These are phyloP conservation scores for Meloidogyne exigua DNA, from an alignment of 1,140 invertebrate species.

Conservation along the genomic window DNA sequence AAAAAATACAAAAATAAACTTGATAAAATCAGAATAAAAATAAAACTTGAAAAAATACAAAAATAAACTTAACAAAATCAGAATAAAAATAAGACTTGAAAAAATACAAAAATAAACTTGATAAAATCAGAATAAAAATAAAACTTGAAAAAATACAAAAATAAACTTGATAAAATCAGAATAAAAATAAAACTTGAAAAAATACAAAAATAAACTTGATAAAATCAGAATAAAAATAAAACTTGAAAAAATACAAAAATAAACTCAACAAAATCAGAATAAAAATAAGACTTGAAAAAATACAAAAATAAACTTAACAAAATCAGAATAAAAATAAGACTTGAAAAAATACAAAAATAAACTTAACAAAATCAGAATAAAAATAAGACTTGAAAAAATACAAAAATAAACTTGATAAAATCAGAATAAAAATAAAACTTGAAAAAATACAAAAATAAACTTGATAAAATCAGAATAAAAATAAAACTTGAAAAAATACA, in stretches of 20 bases:
- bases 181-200: not conserved
- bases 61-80: too few species aligned
- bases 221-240: too few species aligned
- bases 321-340: too few species aligned
- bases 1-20: not conserved
- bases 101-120: not conserved
- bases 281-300: not conserved
- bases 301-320: not conserved
- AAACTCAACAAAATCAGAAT: not conserved
- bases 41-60: not conserved
- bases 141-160: not conserved
- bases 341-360: not conserved
- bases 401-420: not conserved
- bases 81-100: not conserved
- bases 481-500: not conserved
- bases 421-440: too few species aligned
- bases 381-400: not conserved
- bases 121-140: too few species aligned
- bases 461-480: not conserved
- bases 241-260: too few species aligned
- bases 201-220: not conserved
- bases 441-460: not conserved
- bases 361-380: not conserved
- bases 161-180: too few species aligned
- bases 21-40: too few species aligned